Conservation (phyloP, 1,140 invertebrate genomes). For the Micrasema longulum region DNA sequence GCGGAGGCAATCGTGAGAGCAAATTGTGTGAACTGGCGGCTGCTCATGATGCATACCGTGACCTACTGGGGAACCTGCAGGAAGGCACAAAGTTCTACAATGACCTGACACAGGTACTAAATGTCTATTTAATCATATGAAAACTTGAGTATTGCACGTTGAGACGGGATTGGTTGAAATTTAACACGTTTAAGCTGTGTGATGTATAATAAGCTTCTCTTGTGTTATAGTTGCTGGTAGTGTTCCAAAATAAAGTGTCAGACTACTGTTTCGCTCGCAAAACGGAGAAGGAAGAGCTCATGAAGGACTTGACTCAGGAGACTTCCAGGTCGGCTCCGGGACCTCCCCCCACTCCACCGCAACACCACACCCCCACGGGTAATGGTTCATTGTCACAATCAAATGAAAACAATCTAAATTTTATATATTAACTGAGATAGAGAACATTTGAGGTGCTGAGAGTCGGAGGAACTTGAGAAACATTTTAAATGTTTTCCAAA, state of each 20-base stretch:
- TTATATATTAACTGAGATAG: too few relatives aligned
- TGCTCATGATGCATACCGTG: slow-evolving; percentile 92
- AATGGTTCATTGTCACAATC: slow-evolving; percentile 38
- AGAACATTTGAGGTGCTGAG: too few relatives aligned
- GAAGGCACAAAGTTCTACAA: slow-evolving; percentile 99
- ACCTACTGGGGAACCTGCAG: slow-evolving; percentile 89
- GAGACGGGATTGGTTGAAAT: slow-evolving; percentile 3
- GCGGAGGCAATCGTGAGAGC: slow-evolving; percentile 78
- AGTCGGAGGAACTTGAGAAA: too few relatives aligned
- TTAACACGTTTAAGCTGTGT: too few relatives aligned
- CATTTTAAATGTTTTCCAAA: too few relatives aligned
- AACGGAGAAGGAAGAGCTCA: slow-evolving; percentile 97
- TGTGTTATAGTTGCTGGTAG: slow-evolving; percentile 86
- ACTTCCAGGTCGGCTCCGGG: slow-evolving; percentile 72
- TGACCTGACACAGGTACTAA: slow-evolving; percentile 89
- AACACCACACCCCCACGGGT: slow-evolving; percentile 50
- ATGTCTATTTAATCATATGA: too few relatives aligned
- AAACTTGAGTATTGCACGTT: too few relatives aligned
- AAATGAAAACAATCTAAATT: too few relatives aligned
- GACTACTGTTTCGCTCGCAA: slow-evolving; percentile 99
- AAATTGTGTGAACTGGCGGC: slow-evolving; percentile 88
- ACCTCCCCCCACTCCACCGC: slow-evolving; percentile 69
- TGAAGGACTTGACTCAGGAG: slow-evolving; percentile 89
- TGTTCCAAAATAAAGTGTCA: slow-evolving; percentile 97
- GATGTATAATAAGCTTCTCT: too few relatives aligned